Evolutionary conservation across 2,888 invertebrate genomes (phyloP).

Genomic region (Callyntrura guangdongensis): DNA sequence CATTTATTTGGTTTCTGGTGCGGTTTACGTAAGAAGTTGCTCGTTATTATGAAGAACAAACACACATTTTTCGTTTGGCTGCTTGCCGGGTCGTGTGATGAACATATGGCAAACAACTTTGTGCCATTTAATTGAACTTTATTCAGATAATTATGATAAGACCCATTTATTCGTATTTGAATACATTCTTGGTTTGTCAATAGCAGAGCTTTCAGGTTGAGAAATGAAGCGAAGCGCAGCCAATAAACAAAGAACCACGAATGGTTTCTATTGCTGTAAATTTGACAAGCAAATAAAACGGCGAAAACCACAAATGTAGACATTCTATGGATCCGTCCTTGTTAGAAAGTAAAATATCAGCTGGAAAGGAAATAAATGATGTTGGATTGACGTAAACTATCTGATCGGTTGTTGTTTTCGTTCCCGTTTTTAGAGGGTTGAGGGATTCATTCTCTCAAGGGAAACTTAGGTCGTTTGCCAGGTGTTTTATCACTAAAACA

Average conservation of each 20-base stretch:
- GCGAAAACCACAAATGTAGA: not conserved
- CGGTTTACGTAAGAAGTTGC: slow-evolving; percentile 1
- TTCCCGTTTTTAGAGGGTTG: not conserved
- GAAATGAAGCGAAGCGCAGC: not conserved
- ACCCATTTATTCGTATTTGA: slow-evolving; percentile 32
- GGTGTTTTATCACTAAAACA: slow-evolving; percentile 43
- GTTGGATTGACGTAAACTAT: not conserved
- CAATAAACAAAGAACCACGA: not conserved
- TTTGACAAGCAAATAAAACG: not conserved
- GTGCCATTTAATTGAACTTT: slow-evolving; percentile 65
- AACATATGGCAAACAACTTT: slow-evolving; percentile 57
- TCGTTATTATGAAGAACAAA: not conserved
- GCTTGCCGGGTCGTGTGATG: not conserved
- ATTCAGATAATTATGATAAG: slow-evolving; percentile 61
- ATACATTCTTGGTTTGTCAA: slow-evolving; percentile 8
- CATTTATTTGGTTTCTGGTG: slow-evolving; percentile 38
- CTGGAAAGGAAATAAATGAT: not conserved
- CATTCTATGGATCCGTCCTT: not conserved
- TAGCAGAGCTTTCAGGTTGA: not conserved
- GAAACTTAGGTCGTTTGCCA: slow-evolving; percentile 41
- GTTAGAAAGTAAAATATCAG: not conserved
- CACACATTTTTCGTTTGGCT: no score
- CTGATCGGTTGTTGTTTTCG: not conserved
- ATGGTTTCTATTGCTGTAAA: not conserved
- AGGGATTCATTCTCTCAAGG: not conserved